Conservation (phyloP, 2,888 invertebrate species). For the Hartigia nigra region DNA sequence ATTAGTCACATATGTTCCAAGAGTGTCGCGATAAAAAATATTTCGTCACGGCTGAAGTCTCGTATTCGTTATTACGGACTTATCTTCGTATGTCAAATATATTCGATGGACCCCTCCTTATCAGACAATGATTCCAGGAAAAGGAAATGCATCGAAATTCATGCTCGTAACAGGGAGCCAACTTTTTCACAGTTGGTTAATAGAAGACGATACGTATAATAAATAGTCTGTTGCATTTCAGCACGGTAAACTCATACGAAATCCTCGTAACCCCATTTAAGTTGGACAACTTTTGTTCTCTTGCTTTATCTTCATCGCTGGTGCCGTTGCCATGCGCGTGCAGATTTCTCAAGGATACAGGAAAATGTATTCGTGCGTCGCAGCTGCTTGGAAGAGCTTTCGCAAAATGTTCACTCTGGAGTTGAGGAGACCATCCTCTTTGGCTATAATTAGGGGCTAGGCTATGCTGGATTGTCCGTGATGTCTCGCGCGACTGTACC, state of each 20-base stretch:
- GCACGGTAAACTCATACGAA: neutral
- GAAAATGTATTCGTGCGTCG: neutral
- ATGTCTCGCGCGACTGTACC: neutral
- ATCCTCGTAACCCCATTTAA: neutral
- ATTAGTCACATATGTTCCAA: neutral
- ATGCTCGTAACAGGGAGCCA: neutral
- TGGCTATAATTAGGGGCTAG: neutral
- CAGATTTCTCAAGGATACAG: neutral
- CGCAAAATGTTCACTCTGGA: neutral
- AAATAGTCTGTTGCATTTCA: neutral
- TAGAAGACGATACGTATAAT: neutral
- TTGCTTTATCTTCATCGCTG: neutral
- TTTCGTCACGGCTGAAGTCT: neutral
- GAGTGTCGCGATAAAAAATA: neutral
- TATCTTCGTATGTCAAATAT: neutral
- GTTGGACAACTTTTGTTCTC: neutral
- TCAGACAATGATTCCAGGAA: neutral
- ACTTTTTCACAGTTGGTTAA: neutral
- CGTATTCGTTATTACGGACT: neutral
- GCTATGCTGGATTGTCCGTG: neutral
- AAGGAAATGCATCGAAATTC: neutral
- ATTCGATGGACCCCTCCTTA: neutral
- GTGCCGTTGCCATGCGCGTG: neutral
- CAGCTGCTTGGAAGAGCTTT: neutral
- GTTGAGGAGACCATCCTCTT: neutral